Evolutionary conservation across 2,113 vertebrate species (phyloP).

Genomic region (Pachycephala philippinensis): DNA sequence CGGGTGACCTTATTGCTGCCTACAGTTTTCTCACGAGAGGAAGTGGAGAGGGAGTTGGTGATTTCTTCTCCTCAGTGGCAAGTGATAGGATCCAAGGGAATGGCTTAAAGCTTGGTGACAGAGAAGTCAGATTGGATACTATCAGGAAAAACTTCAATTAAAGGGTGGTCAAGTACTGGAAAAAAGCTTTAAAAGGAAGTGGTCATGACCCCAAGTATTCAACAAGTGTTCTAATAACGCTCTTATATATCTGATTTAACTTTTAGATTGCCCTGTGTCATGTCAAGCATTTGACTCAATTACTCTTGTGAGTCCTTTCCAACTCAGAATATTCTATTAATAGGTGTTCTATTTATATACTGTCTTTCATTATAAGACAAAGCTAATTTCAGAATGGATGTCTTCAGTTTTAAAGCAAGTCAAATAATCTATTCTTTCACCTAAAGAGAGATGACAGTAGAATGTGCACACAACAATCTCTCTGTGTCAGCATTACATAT

Average conservation of each 20-base stretch:
- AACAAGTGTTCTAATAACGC: background rate
- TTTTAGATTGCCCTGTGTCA: background rate
- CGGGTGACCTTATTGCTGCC: background rate
- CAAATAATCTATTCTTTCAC: background rate
- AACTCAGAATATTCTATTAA: background rate
- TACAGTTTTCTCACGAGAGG: background rate
- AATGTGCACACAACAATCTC: background rate
- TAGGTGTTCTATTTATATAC: background rate
- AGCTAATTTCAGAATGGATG: background rate
- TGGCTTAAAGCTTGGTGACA: background rate
- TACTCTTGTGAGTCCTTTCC: background rate
- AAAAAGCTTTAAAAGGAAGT: background rate
- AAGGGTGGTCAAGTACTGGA: background rate
- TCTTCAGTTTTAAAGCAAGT: background rate
- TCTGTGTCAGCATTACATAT: background rate
- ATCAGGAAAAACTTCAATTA: background rate
- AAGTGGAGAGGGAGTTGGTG: background rate
- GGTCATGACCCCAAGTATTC: background rate
- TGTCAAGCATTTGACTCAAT: background rate
- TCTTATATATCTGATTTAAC: background rate
- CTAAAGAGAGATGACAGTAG: background rate
- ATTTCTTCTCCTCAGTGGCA: background rate
- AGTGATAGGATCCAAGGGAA: fast-evolving
- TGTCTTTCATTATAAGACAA: background rate
- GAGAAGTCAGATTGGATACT: background rate